Base-by-base conservation (phyloP, 2,888 invertebrate genomes). In the Petrophora chlorosata region DNA sequence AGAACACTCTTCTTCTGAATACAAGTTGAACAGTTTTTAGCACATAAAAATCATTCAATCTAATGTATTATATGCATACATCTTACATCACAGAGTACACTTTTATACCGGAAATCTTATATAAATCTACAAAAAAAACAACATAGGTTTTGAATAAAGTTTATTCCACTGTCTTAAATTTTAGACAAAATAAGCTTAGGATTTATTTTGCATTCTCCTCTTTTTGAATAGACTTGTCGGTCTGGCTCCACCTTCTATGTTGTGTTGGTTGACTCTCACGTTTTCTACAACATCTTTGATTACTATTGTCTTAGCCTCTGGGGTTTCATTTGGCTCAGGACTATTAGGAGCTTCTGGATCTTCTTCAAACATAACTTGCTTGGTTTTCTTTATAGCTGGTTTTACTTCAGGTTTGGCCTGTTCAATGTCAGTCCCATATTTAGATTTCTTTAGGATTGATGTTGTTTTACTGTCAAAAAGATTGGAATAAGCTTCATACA, bases 161-260 rank as follows among this genome's bases (percentile, higher is more conserved):
- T 39, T 52, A 16, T 29, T 10, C 12, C 22, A 22, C 19, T 8
- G 5, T 8, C 3, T 5, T 5, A 13, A 38, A 14, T 14, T 34
- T n/a, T 26, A 23, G 4, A 15, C 30, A 15, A 9, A 19, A 35
- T 8, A 1, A 1, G n/a, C 16, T 28, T 38, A 17, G 8, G 53
- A 60, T 56, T 78, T 81, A 40, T 70, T 77, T 50, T 81, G 79
- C 65, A 82, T 76, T 60, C 86, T 79, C 51, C 70, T 79, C 61
- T 81, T 79, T 58, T 87, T 89, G 54, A 88, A 90, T 36, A 90
- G 63, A 64, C 89, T 90, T 32, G 73, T 70, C 23, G 88, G 87
- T 55, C 83, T 75, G 25, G 59, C 70, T 30, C 63, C 70, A 41
- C 33, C 67, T 32, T 70, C 60, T 19, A 65, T 23, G 32, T 62